These are phyloP conservation scores for Polydesmus complanatus DNA, from an alignment of 2,888 invertebrate species.

Conservation along the genomic window DNA sequence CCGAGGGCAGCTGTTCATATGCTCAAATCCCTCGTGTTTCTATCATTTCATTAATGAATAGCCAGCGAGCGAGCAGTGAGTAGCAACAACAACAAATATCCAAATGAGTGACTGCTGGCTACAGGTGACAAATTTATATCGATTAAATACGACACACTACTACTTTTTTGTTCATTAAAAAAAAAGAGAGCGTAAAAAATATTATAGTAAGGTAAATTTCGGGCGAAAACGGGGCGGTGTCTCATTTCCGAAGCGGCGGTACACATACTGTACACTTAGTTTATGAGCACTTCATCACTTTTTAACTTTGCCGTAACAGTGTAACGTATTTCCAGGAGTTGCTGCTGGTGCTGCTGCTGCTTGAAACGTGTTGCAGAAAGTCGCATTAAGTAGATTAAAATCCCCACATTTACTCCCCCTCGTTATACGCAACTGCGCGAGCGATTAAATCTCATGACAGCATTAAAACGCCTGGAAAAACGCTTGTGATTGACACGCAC, in stretches of 20 bases:
- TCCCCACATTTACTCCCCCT: neutral
- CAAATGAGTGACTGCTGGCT: neutral
- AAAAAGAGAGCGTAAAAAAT: neutral
- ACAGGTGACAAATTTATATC: neutral
- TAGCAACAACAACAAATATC: neutral
- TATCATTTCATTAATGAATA: neutral
- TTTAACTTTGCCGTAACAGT: neutral
- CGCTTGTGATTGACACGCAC: neutral
- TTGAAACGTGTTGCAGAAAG: too few species aligned
- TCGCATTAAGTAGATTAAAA: neutral
- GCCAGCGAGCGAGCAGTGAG: neutral
- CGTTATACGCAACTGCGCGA: too few species aligned
- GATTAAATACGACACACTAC: neutral
- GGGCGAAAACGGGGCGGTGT: neutral
- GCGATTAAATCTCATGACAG: neutral
- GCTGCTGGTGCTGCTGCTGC: too few species aligned
- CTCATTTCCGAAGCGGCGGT: neutral
- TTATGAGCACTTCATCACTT: neutral
- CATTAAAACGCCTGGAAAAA: neutral
- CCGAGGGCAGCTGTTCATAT: neutral
- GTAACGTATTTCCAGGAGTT: neutral
- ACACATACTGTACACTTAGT: neutral
- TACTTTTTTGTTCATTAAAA: neutral
- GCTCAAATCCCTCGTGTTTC: neutral
- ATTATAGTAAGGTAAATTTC: too few species aligned